Percentiles rank a stretch among this genome's conserved stretches.
These are phyloP conservation scores for Hypanus sabinus DNA, from an alignment of 2,113 vertebrate genomes.

Conservation along the genomic window DNA sequence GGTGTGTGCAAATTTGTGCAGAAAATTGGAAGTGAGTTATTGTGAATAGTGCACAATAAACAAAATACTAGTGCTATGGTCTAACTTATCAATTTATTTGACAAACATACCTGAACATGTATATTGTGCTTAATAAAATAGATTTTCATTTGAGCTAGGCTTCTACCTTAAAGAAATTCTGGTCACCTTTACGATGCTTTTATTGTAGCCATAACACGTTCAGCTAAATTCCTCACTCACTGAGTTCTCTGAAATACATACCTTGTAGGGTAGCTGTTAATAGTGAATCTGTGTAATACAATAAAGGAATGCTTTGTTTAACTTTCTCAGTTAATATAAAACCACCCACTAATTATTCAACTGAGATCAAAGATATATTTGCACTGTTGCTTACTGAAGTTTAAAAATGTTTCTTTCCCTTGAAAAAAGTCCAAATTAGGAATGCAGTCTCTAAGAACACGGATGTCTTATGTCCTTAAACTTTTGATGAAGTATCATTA, in stretches of 20 bases:
- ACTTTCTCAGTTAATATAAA: slow-evolving; percentile 14
- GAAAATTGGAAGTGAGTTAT: too few relatives aligned
- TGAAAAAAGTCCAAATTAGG: not conserved
- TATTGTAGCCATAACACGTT: not conserved
- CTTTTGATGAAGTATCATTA: slow-evolving; percentile 14
- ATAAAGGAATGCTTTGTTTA: slow-evolving; percentile 18
- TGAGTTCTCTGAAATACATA: not conserved
- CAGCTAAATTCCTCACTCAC: not conserved
- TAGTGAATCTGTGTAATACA: not conserved
- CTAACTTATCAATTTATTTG: not conserved
- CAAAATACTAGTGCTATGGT: too few relatives aligned
- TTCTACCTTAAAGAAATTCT: not conserved
- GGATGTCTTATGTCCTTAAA: slow-evolving; percentile 18
- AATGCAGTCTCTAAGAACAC: not conserved
- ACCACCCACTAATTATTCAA: slow-evolving; percentile 25
- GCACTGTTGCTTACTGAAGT: not conserved
- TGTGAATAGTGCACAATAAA: too few relatives aligned
- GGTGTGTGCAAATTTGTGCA: too few relatives aligned
- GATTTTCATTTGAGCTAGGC: not conserved
- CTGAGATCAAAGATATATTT: slow-evolving; percentile 11
- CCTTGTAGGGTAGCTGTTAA: not conserved
- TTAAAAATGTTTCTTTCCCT: not conserved
- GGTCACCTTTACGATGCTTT: not conserved
- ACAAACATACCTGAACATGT: not conserved
- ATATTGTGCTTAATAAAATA: not conserved